phyloP scores from a whole-genome alignment of 2,797 vertebrate genomes.

The Ambastaia sidthimunki region DNA sequence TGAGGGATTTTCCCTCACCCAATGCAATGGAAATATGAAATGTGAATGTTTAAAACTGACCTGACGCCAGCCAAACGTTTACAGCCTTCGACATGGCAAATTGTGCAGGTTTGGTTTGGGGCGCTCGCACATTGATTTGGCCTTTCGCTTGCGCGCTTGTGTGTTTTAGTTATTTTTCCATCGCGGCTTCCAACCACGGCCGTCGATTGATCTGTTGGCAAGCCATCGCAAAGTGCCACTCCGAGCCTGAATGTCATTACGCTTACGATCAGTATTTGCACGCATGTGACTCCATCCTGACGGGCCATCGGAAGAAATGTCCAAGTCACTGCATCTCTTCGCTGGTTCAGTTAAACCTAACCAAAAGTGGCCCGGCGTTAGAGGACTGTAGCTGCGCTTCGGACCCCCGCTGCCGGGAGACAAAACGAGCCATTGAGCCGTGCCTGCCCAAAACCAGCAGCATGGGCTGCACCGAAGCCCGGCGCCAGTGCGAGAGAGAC shows the following conservation, averaged over 20 bases:
- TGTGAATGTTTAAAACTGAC: constrained; percentile 75
- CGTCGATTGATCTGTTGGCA: constrained; percentile 92
- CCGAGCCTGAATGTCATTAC: constrained; percentile 88
- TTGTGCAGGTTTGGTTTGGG: constrained; percentile 64
- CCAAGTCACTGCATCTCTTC: constrained; percentile 97
- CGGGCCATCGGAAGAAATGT: constrained; percentile 75
- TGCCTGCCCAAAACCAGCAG: constrained; percentile 89
- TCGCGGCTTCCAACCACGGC: constrained; percentile 77
- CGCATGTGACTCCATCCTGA: constrained; percentile 86
- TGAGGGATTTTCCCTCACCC: constrained; percentile 12
- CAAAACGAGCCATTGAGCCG: constrained; percentile 94
- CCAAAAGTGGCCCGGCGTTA: constrained; percentile 87
- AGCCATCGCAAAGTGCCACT: constrained; percentile 91
- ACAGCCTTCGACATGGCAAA: constrained; percentile 71
- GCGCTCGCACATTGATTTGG: constrained; percentile 66
- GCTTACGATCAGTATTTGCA: constrained; percentile 89
- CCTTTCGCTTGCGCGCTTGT: constrained; percentile 78
- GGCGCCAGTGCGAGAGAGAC: constrained; percentile 89
- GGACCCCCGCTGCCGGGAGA: constrained; percentile 81
- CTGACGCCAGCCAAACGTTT: constrained; percentile 69
- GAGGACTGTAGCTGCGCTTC: constrained; percentile 92
- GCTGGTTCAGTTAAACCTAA: constrained; percentile 92
- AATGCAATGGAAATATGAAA: constrained; percentile 62
- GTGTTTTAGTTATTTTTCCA: constrained; percentile 75
- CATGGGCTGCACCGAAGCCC: constrained; percentile 93